phyloP scores from a whole-genome alignment of 2,797 vertebrate species.

The Melanogrammus aeglefinus region DNA sequence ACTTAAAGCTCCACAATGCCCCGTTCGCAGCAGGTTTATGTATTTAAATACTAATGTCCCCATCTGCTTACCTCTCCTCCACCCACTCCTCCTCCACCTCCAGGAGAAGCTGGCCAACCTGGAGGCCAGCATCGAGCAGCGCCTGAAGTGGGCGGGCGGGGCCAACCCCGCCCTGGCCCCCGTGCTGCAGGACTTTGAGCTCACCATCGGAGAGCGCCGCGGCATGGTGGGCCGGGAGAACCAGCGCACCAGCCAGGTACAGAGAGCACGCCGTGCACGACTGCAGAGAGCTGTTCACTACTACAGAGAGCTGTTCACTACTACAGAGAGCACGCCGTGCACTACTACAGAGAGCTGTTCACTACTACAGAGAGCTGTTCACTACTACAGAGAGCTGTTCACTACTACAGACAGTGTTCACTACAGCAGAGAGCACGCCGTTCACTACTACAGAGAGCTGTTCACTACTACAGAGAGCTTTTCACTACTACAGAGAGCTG shows the following conservation, averaged over 20 bases:
- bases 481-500: too few species aligned
- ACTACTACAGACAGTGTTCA: too few species aligned
- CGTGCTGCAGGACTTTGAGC: conserved; percentile 96
- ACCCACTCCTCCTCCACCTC: background rate
- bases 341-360: too few species aligned
- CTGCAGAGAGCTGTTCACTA: too few species aligned
- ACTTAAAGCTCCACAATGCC: background rate
- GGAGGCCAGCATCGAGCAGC: conserved; percentile 96
- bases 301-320: too few species aligned
- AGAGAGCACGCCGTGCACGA: background rate
- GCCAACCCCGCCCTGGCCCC: conserved; percentile 94
- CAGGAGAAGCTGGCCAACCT: conserved; percentile 92
- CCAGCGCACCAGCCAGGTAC: conserved; percentile 87
- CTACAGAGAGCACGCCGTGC: too few species aligned
- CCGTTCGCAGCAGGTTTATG: background rate
- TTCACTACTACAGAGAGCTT: too few species aligned
- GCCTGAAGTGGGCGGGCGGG: conserved; percentile 97
- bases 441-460: too few species aligned
- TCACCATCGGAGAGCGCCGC: conserved; percentile 91
- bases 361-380: too few species aligned
- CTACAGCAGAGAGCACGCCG: too few species aligned
- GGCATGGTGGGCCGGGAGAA: conserved; percentile 89
- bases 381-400: too few species aligned
- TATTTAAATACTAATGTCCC: background rate
- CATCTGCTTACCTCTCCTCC: background rate